Evolutionary conservation across 2,797 vertebrate genomes (phyloP).

Genomic region (Momotus momota): DNA sequence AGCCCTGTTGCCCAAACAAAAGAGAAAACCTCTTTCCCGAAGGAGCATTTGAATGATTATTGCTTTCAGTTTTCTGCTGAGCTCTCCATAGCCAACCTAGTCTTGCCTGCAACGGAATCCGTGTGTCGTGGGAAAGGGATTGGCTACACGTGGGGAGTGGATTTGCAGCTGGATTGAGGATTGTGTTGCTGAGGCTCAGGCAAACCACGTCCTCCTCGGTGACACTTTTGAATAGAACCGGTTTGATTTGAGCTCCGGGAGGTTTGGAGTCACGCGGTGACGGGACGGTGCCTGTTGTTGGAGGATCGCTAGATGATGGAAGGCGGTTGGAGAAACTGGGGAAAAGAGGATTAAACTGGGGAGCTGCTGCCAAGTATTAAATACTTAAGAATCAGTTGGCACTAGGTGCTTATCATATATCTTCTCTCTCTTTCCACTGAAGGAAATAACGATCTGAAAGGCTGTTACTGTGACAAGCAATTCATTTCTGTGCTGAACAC

Average conservation of each 20-base stretch:
- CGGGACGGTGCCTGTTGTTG: neutral
- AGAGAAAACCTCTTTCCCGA: neutral
- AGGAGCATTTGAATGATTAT: constrained; percentile 7
- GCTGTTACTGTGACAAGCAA: neutral
- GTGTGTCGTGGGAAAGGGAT: neutral
- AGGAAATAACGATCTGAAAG: neutral
- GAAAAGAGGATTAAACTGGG: constrained; percentile 38
- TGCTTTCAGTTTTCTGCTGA: neutral
- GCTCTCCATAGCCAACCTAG: neutral
- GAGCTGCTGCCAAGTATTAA: constrained; percentile 39
- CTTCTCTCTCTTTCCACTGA: neutral
- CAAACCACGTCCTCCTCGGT: neutral
- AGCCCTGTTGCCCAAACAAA: neutral
- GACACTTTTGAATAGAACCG: neutral
- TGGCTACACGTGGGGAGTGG: neutral
- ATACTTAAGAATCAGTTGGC: constrained; percentile 5
- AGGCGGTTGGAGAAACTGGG: constrained; percentile 16
- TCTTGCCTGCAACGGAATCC: neutral
- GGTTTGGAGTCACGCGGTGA: neutral
- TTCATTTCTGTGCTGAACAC: neutral
- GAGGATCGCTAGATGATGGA: neutral
- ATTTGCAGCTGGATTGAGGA: neutral
- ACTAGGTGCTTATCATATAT: neutral
- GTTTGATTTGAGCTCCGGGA: neutral
- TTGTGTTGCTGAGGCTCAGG: neutral